Percentiles rank a stretch among this genome's conserved stretches.
Evolutionary conservation across 2,888 invertebrate species (phyloP).

Genomic region (Cephus nigrinus): DNA sequence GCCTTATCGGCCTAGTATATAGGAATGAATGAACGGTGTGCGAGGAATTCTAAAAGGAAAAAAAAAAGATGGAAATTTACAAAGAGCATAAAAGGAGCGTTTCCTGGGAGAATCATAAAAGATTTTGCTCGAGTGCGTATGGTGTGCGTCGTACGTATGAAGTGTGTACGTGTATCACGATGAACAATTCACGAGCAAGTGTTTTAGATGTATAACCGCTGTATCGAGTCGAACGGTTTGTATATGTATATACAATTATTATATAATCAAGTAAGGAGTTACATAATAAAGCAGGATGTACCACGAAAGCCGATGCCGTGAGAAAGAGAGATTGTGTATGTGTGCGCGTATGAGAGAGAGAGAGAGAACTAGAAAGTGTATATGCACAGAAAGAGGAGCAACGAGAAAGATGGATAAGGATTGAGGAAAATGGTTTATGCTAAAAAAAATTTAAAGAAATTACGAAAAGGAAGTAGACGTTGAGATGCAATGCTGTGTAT

Average conservation of each 20-base stretch:
- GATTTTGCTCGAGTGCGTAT: not conserved
- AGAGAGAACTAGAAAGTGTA: conserved; percentile 16
- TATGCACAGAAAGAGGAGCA: conserved; percentile 1
- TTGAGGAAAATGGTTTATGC: conserved; percentile 11
- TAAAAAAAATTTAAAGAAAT: conserved; percentile 18
- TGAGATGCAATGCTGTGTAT: not conserved
- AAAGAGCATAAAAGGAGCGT: not conserved
- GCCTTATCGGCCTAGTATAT: not conserved
- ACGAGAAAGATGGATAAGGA: not conserved
- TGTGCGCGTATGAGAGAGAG: not conserved
- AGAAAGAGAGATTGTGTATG: not conserved
- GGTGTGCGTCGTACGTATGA: not conserved
- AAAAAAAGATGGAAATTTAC: not conserved
- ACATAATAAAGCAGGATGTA: conserved; percentile 17
- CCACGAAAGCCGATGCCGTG: conserved; percentile 6
- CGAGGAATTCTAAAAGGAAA: not conserved
- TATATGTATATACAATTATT: conserved; percentile 54
- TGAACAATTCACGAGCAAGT: conserved; percentile 27
- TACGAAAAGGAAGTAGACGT: conserved; percentile 6
- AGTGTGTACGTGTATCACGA: not conserved
- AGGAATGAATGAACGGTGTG: not conserved
- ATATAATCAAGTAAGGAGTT: conserved; percentile 36
- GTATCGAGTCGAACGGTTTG: conserved; percentile 51
- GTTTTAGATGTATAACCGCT: conserved; percentile 42
- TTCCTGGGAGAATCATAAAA: not conserved